These are phyloP conservation scores for Alosa alosa DNA, from an alignment of 2,113 vertebrate species.

Conservation along the genomic window DNA sequence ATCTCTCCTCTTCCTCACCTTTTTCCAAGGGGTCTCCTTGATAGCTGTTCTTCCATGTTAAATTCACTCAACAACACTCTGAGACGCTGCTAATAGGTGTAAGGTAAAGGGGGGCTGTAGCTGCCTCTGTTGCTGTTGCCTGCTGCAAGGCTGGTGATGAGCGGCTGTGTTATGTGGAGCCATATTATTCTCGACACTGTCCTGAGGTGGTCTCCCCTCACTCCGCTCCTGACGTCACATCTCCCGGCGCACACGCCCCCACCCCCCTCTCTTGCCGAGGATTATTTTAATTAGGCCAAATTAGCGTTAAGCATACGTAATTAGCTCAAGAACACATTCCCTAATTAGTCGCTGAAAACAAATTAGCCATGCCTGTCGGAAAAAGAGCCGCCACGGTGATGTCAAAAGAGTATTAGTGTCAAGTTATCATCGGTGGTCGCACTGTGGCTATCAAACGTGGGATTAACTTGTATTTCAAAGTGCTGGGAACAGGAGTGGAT, in stretches of 20 bases:
- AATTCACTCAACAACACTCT: not conserved
- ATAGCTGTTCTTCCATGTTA: not conserved
- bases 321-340: slow-evolving; percentile 29
- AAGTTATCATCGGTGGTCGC: slow-evolving; percentile 21
- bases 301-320: slow-evolving; percentile 36
- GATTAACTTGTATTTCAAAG: slow-evolving; percentile 18
- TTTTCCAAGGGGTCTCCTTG: not conserved
- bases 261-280: slow-evolving; percentile 1
- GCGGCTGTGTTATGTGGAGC: not conserved
- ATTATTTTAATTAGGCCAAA: slow-evolving; percentile 42
- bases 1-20: not conserved
- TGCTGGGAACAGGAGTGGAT: not conserved
- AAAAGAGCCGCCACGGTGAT: slow-evolving; percentile 14
- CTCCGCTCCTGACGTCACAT: not conserved
- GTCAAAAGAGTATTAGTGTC: slow-evolving; percentile 24
- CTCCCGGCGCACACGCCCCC: not conserved
- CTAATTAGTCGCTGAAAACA: slow-evolving; percentile 36
- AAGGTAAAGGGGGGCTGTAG: not conserved
- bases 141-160: not conserved
- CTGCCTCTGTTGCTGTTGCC: not conserved
- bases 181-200: not conserved
- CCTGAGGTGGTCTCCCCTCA: not conserved
- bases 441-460: not conserved
- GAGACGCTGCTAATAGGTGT: not conserved
- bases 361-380: slow-evolving; percentile 33